Conservation (phyloP, 2,797 vertebrate species). For the Tinamus major region DNA sequence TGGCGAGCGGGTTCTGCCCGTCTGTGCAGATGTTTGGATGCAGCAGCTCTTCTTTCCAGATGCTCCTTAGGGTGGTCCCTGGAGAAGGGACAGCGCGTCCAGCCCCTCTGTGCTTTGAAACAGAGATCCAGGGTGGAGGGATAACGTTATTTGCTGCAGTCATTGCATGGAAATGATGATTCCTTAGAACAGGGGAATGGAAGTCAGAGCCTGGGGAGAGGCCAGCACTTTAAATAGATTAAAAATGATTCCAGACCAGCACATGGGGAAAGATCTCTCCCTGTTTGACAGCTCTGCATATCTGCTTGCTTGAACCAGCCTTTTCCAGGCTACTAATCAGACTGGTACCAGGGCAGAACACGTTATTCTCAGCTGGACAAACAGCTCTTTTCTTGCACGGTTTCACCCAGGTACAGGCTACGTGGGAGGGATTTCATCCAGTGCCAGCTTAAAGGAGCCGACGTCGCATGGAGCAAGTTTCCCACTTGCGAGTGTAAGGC, state of each 20-base stretch:
- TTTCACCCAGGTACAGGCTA: conserved; percentile 44
- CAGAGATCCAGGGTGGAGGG: not conserved
- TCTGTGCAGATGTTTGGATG: not conserved
- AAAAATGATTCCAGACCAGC: not conserved
- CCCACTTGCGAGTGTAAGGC: conserved; percentile 55
- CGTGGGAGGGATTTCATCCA: not conserved
- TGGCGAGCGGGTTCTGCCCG: not conserved
- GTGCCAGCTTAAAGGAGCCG: not conserved
- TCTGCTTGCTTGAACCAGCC: not conserved
- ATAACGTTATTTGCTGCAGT: accelerated
- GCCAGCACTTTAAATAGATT: accelerated
- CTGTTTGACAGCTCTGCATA: accelerated
- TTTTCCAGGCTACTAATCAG: accelerated
- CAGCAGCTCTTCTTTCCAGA: not conserved
- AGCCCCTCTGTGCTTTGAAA: not conserved
- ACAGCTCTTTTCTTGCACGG: accelerated
- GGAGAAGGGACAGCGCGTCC: not conserved
- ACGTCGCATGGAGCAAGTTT: conserved; percentile 26
- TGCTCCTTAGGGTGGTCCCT: not conserved
- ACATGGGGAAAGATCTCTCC: not conserved
- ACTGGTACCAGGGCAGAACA: accelerated
- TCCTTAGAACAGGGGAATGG: not conserved
- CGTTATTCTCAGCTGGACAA: accelerated
- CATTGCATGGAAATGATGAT: not conserved
- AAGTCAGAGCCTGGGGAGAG: not conserved